These are phyloP conservation scores for Urechis unicinctus DNA, from an alignment of 2,888 invertebrate genomes.

Conservation along the genomic window DNA sequence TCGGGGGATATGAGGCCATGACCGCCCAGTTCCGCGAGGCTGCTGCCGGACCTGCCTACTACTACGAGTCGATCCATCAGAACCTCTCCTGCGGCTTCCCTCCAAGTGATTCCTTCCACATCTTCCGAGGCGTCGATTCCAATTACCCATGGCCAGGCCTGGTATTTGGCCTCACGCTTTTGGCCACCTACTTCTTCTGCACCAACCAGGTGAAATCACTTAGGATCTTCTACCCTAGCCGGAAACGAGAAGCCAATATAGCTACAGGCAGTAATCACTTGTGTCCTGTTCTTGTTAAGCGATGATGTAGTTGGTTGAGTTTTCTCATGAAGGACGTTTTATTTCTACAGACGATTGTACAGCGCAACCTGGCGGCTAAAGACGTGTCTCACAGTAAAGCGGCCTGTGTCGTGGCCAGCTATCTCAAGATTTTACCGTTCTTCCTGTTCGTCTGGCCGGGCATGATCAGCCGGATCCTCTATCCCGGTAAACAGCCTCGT, in stretches of 20 bases:
- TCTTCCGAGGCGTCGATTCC: conserved; percentile 20
- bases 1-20: conserved; percentile 53
- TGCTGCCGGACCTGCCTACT: conserved; percentile 40
- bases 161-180: conserved; percentile 18
- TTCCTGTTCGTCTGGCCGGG: conserved; percentile 53
- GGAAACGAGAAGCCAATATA: not conserved
- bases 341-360: conserved; percentile 53
- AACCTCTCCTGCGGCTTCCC: conserved; percentile 22
- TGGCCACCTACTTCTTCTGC: conserved; percentile 21
- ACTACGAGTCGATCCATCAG: conserved; percentile 7
- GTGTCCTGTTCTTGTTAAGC: not conserved
- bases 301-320: no score
- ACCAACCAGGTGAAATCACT: conserved; percentile 17
- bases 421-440: conserved; percentile 52
- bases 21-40: conserved; percentile 46
- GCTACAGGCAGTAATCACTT: no score
- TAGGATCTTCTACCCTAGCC: not conserved
- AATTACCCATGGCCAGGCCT: conserved; percentile 24
- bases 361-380: conserved; percentile 54
- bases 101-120: conserved; percentile 19
- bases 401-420: conserved; percentile 52
- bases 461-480: conserved; percentile 54
- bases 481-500: conserved; percentile 49
- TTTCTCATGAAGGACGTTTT: not conserved
- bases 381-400: conserved; percentile 54